These are phyloP conservation scores for Scytalopus superciliaris DNA, from an alignment of 2,113 vertebrate genomes.

Conservation along the genomic window DNA sequence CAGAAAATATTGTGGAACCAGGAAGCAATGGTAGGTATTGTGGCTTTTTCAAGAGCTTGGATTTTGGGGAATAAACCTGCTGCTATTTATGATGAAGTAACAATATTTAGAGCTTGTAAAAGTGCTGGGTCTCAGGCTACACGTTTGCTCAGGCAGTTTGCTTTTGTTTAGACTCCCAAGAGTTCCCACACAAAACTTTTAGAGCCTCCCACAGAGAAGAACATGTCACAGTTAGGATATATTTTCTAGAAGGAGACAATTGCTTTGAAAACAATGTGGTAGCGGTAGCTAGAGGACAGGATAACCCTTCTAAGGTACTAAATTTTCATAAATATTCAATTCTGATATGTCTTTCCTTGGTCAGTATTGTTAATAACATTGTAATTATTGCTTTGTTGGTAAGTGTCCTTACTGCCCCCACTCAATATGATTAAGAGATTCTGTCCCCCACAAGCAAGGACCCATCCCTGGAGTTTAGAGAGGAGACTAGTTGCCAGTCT, in stretches of 20 bases:
- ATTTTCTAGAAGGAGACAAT: neutral
- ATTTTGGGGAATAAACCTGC: neutral
- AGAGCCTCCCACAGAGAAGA: neutral
- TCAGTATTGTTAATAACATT: neutral
- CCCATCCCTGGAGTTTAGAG: neutral
- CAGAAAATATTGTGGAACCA: constrained; percentile 35
- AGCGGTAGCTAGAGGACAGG: neutral
- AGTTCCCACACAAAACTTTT: no score
- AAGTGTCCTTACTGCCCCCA: neutral
- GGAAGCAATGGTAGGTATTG: constrained; percentile 51
- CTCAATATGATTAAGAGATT: neutral
- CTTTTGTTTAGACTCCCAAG: no score
- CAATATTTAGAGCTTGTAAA: neutral
- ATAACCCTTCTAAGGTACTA: neutral
- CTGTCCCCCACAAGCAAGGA: neutral
- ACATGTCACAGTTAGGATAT: no score
- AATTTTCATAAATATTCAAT: neutral
- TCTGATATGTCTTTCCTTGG: neutral
- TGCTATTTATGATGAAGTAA: neutral
- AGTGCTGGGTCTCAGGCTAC: no score
- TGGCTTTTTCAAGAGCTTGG: neutral
- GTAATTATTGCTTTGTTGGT: neutral
- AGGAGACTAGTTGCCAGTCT: neutral
- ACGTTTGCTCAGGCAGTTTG: no score
- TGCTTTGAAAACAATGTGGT: neutral